Conservation (phyloP, 2,888 invertebrate species). For the Psococerastis gibbosa region DNA sequence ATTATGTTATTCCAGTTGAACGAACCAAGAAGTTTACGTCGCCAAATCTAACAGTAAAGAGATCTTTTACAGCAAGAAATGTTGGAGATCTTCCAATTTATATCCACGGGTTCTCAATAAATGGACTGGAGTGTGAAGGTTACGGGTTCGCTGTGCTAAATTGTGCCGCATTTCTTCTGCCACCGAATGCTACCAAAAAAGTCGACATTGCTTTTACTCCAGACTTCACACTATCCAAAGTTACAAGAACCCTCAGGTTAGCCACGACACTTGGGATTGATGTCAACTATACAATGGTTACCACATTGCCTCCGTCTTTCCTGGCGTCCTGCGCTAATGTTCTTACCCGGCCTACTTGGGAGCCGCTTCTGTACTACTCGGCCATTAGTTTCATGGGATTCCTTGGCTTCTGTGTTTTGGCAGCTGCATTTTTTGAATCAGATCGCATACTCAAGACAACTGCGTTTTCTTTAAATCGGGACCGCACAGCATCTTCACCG, state of each 20-base stretch:
- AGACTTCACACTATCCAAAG: conserved; percentile 62
- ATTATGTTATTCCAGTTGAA: conserved; percentile 21
- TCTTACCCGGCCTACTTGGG: conserved; percentile 59
- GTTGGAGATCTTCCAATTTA: conserved; percentile 76
- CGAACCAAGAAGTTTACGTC: conserved; percentile 25
- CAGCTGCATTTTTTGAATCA: conserved; percentile 51
- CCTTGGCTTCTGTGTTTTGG: conserved; percentile 41
- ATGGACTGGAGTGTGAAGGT: conserved; percentile 49
- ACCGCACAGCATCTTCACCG: conserved; percentile 36
- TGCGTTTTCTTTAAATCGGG: conserved; percentile 30
- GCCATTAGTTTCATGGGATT: conserved; percentile 37
- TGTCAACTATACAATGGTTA: conserved; percentile 47
- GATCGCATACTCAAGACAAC: conserved; percentile 42
- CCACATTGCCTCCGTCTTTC: conserved; percentile 39
- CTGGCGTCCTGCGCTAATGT: conserved; percentile 46
- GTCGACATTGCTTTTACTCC: conserved; percentile 78
- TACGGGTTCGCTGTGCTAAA: conserved; percentile 62
- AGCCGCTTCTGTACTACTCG: conserved; percentile 44
- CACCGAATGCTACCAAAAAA: conserved; percentile 48
- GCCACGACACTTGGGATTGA: conserved; percentile 31
- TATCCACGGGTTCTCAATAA: conserved; percentile 46
- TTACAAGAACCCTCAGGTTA: conserved; percentile 42
- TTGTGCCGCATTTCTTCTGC: conserved; percentile 48
- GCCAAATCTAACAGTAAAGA: conserved; percentile 52
- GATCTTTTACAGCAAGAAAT: conserved; percentile 71